Conservation (phyloP, 2,888 invertebrate genomes). For the Amphipyra berbera region DNA sequence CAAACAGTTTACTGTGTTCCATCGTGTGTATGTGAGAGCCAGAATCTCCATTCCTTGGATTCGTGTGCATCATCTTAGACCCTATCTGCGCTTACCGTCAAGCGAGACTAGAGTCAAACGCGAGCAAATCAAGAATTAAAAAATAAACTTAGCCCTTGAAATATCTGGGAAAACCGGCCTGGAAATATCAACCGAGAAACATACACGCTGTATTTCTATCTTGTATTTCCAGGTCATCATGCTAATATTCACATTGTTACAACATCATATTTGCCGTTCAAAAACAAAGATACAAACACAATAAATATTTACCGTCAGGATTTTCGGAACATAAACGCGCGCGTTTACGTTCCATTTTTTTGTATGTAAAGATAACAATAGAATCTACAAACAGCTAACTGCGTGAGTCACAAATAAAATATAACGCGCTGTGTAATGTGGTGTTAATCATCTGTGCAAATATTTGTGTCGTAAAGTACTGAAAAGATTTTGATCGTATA, state of each 20-base stretch:
- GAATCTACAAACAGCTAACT: conserved; percentile 35
- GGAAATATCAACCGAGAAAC: too few species aligned
- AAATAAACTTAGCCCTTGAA: too few species aligned
- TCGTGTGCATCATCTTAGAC: too few species aligned
- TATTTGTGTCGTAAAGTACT: conserved; percentile 54
- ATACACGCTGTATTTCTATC: too few species aligned
- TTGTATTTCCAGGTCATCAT: neutral
- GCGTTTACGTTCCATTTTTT: conserved; percentile 44
- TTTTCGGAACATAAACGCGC: conserved; percentile 43
- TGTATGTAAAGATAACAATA: conserved; percentile 41
- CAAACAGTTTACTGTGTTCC: too few species aligned
- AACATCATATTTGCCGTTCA: conserved; percentile 21
- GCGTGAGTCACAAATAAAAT: conserved; percentile 72
- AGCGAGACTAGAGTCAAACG: too few species aligned
- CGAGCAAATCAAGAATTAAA: too few species aligned
- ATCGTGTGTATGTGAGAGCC: too few species aligned
- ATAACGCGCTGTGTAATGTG: conserved; percentile 49
- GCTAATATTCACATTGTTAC: conserved; percentile 19
- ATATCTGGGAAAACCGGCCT: too few species aligned
- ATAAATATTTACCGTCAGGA: conserved; percentile 41
- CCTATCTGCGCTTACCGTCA: too few species aligned
- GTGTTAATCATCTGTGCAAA: conserved; percentile 79
- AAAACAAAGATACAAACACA: conserved; percentile 39
- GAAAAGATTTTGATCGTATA: conserved; percentile 40
- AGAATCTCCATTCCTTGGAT: too few species aligned